Evolutionary conservation across 2,888 invertebrate species (phyloP).

Genomic region (Eristalis pertinax): DNA sequence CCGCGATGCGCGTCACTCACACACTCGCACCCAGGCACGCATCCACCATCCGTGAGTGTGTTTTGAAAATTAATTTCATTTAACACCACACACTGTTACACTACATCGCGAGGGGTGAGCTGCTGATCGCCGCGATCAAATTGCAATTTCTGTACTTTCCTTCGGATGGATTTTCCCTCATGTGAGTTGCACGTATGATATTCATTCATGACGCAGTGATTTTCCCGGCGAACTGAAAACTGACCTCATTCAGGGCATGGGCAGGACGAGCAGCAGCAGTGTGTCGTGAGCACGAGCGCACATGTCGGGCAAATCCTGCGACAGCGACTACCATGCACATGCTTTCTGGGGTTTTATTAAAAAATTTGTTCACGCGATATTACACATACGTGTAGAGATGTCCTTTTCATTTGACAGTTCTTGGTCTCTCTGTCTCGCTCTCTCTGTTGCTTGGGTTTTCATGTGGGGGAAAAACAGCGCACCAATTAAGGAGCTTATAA

Average conservation of each 20-base stretch:
- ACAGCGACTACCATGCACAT: conserved; percentile 21
- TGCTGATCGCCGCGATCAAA: conserved; percentile 22
- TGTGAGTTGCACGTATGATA: conserved; percentile 27
- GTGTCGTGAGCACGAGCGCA: conserved; percentile 31
- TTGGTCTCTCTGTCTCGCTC: neutral
- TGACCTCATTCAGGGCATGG: neutral
- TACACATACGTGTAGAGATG: conserved; percentile 40
- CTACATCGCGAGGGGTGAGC: conserved; percentile 45
- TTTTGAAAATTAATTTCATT: conserved; percentile 68
- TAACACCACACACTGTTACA: conserved; percentile 32
- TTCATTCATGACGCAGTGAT: conserved; percentile 1
- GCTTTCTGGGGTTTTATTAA: conserved; percentile 68
- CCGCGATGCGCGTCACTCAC: neutral
- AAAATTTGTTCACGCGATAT: conserved; percentile 60
- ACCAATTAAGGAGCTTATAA: conserved; percentile 51
- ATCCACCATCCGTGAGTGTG: conserved; percentile 42
- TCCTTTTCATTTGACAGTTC: neutral
- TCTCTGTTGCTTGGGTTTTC: neutral
- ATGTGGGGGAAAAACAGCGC: conserved; percentile 42
- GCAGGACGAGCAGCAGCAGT: no score
- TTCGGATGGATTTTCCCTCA: conserved; percentile 57
- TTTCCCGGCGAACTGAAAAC: neutral
- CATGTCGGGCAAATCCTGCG: conserved; percentile 68
- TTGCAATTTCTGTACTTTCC: conserved; percentile 55
- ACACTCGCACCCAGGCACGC: neutral